Conservation (phyloP, 2,113 vertebrate species). For the Ochotona princeps region DNA sequence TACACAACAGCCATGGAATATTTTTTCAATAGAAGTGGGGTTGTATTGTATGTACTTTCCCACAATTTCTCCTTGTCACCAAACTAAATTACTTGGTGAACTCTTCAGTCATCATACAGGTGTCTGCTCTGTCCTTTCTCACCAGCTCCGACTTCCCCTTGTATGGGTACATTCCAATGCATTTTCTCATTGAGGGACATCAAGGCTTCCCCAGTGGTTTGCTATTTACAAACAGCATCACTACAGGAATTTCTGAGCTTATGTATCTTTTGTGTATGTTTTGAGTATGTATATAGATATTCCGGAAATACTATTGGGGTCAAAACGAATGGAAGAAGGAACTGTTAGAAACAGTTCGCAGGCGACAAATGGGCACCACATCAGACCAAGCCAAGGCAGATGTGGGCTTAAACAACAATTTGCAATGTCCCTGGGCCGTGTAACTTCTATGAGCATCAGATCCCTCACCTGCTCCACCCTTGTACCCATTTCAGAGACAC, state of each 20-base stretch:
- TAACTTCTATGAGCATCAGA: background rate
- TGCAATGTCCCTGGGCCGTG: background rate
- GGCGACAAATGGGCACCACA: too few species aligned
- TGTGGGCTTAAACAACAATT: background rate
- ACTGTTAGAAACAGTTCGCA: fast-evolving
- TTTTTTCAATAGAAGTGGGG: background rate
- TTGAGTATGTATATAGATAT: background rate
- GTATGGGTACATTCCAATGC: background rate
- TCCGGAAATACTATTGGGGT: background rate
- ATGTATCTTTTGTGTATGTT: background rate
- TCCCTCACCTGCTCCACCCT: background rate
- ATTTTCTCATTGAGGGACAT: background rate
- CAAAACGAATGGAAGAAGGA: background rate
- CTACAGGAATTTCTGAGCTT: background rate
- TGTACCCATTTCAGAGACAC: background rate
- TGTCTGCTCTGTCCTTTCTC: background rate
- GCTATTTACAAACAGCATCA: background rate
- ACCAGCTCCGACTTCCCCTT: background rate
- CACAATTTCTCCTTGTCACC: background rate
- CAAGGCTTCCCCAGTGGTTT: background rate
- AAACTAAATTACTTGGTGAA: background rate
- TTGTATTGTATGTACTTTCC: background rate
- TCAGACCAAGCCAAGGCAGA: background rate
- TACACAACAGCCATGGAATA: background rate
- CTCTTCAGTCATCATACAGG: background rate